Conservation (phyloP, 2,888 invertebrate genomes). For the Agrilus cyanescens region DNA sequence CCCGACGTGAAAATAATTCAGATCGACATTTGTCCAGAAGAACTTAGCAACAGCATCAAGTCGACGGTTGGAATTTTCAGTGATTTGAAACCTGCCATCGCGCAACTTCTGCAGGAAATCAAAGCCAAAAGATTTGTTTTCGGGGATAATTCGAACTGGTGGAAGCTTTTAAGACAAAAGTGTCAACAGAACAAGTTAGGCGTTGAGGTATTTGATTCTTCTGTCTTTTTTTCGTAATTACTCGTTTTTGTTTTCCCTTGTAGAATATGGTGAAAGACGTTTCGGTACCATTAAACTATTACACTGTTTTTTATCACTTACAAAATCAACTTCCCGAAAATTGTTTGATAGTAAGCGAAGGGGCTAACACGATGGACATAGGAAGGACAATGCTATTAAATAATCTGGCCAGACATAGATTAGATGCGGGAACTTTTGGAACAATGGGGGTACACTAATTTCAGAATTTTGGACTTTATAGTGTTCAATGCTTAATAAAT, state of each 20-base stretch:
- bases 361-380: slow-evolving; percentile 98
- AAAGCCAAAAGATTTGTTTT: slow-evolving; percentile 47
- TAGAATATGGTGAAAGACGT: slow-evolving; percentile 58
- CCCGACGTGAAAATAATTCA: slow-evolving; percentile 80
- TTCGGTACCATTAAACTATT: slow-evolving; percentile 80
- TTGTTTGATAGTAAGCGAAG: slow-evolving; percentile 88
- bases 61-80: slow-evolving; percentile 73
- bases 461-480: neutral
- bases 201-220: slow-evolving; percentile 44
- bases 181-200: slow-evolving; percentile 59
- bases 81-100: slow-evolving; percentile 64
- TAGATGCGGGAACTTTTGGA: slow-evolving; percentile 94
- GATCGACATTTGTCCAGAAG: slow-evolving; percentile 82
- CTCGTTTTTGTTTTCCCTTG: slow-evolving; percentile 11
- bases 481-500: slow-evolving; percentile 1
- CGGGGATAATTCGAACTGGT: slow-evolving; percentile 54
- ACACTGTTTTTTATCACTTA: slow-evolving; percentile 78
- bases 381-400: slow-evolving; percentile 83
- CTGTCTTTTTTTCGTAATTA: slow-evolving; percentile 1
- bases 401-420: slow-evolving; percentile 68
- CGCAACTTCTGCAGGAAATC: slow-evolving; percentile 49
- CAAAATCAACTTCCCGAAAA: slow-evolving; percentile 66
- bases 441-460: slow-evolving; percentile 71
- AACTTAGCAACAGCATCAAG: slow-evolving; percentile 80
- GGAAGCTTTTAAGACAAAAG: slow-evolving; percentile 58